Evolutionary conservation across 2,797 vertebrate species (phyloP).

Genomic region (Chaenodraco wilsoni): DNA sequence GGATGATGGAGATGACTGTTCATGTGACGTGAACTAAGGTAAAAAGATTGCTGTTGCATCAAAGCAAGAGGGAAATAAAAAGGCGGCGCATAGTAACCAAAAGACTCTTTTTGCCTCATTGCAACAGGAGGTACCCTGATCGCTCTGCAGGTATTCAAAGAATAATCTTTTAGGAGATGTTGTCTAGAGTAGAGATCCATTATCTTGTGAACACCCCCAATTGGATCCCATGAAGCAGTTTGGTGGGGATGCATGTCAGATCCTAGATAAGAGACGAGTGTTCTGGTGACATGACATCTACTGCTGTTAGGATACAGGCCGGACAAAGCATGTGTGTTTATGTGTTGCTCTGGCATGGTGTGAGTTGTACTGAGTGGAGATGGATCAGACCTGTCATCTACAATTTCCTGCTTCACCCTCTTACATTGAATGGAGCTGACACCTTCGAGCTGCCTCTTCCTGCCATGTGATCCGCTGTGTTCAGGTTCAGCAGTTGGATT

Average conservation of each 20-base stretch:
- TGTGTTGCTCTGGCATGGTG: slow-evolving; percentile 5
- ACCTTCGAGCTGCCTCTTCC: slow-evolving; percentile 53
- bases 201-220: slow-evolving; percentile 35
- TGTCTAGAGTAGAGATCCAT: slow-evolving; percentile 40
- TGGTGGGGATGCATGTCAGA: slow-evolving; percentile 45
- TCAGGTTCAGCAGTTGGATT: slow-evolving; percentile 32
- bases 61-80: slow-evolving; percentile 47
- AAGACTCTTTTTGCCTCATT: slow-evolving; percentile 26
- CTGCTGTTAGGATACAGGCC: slow-evolving; percentile 11
- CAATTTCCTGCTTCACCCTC: slow-evolving; percentile 59
- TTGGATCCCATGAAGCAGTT: slow-evolving; percentile 52
- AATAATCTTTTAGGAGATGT: slow-evolving; percentile 37
- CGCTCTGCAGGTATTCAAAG: slow-evolving; percentile 28
- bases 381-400: slow-evolving; percentile 21
- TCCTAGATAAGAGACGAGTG: slow-evolving; percentile 37
- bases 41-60: slow-evolving; percentile 51
- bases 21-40: slow-evolving; percentile 30
- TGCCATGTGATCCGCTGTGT: slow-evolving; percentile 26
- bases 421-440: slow-evolving; percentile 51
- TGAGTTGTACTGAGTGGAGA: slow-evolving; percentile 6
- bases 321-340: background rate
- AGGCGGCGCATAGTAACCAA: slow-evolving; percentile 25
- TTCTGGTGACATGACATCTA: slow-evolving; percentile 1
- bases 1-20: slow-evolving; percentile 50
- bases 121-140: slow-evolving; percentile 10